These are phyloP conservation scores for Cuniculus paca DNA, from an alignment of 2,797 vertebrate genomes.

Conservation along the genomic window DNA sequence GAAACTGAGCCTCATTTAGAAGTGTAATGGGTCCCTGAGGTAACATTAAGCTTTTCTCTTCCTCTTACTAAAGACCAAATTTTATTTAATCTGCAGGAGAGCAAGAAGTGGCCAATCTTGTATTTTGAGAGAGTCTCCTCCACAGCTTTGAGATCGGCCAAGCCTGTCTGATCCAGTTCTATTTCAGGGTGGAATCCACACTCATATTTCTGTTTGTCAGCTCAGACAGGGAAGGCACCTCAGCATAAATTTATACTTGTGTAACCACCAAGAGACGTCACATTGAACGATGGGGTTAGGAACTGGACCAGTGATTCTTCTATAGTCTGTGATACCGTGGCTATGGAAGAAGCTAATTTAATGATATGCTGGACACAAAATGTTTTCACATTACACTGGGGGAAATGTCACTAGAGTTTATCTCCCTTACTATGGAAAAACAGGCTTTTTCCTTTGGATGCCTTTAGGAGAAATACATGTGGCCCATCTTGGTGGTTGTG, in stretches of 20 bases:
- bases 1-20: constrained; percentile 82
- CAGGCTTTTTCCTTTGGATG: background rate
- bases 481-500: background rate
- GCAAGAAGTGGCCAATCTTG: constrained; percentile 68
- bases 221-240: background rate
- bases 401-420: background rate
- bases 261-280: constrained; percentile 23
- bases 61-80: constrained; percentile 75
- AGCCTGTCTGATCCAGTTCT: constrained; percentile 36
- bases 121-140: constrained; percentile 68
- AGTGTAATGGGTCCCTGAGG: constrained; percentile 80
- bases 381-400: background rate
- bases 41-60: constrained; percentile 71
- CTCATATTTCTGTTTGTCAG: constrained; percentile 54
- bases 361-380: background rate
- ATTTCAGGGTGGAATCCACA: constrained; percentile 59
- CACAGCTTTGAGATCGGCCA: constrained; percentile 23
- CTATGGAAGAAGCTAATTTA: background rate
- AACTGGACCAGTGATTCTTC: background rate
- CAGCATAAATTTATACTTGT: constrained; percentile 27
- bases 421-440: background rate
- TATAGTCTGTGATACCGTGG: background rate
- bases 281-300: constrained; percentile 17
- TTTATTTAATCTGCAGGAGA: constrained; percentile 59
- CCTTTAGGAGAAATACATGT: background rate